These are phyloP conservation scores for Dendropsophus ebraccatus DNA, from an alignment of 2,113 vertebrate genomes.

Conservation along the genomic window DNA sequence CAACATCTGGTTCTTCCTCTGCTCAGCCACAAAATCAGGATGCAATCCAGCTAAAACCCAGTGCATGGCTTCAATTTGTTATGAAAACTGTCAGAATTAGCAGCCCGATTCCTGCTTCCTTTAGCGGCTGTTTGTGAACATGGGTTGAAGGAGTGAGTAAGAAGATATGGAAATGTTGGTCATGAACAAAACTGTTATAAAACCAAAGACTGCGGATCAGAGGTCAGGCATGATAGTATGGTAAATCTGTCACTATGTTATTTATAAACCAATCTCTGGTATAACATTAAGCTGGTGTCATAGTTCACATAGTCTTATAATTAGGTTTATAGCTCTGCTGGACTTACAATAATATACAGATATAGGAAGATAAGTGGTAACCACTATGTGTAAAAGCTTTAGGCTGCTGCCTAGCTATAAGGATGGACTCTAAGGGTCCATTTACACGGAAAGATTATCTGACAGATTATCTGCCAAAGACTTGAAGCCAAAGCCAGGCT, in stretches of 20 bases:
- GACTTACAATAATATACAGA: background rate
- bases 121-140: conserved; percentile 1
- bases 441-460: too few relatives aligned
- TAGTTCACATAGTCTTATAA: background rate
- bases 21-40: conserved; percentile 30
- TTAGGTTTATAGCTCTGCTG: background rate
- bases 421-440: background rate
- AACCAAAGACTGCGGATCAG: background rate
- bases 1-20: conserved; percentile 35
- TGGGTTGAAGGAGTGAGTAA: background rate
- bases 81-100: conserved; percentile 52
- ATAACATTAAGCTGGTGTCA: conserved; percentile 1
- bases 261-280: background rate
- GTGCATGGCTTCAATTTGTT: conserved; percentile 49
- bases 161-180: conserved; percentile 8
- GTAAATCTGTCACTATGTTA: background rate
- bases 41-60: conserved; percentile 29
- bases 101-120: conserved; percentile 12
- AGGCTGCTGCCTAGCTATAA: background rate
- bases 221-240: background rate
- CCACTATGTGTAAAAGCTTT: background rate
- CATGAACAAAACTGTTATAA: background rate
- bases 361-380: background rate
- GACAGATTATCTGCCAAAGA: too few relatives aligned
- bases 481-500: too few relatives aligned